Conservation (phyloP, 1,140 invertebrate species). For the Platyscapa corneri region DNA sequence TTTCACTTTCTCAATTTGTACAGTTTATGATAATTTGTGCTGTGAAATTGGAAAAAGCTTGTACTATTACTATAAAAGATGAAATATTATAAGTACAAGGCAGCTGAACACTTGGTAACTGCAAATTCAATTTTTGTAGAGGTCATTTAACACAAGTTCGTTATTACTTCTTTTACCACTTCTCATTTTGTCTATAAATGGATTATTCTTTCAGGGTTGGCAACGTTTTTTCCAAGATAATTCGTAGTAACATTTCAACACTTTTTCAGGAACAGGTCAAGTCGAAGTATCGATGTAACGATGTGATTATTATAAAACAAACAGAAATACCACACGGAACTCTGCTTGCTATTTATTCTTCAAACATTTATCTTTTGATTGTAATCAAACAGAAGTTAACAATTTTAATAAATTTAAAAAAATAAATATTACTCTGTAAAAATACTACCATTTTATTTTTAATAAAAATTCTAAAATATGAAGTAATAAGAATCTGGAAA, state of each 20-base stretch:
- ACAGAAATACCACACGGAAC: slow-evolving; percentile 19
- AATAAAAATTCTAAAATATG: too few relatives aligned
- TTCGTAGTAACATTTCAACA: neutral
- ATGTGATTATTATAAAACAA: slow-evolving; percentile 17
- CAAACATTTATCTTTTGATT: neutral
- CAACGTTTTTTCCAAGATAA: slow-evolving; percentile 10
- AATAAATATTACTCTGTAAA: too few relatives aligned
- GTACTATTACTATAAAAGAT: neutral
- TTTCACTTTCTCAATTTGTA: too few relatives aligned
- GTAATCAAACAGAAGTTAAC: neutral
- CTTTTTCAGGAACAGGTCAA: neutral
- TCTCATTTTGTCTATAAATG: slow-evolving; percentile 44
- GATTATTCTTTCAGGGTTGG: slow-evolving; percentile 49
- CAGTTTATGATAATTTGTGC: neutral
- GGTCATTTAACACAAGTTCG: slow-evolving; percentile 54
- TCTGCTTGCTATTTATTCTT: neutral
- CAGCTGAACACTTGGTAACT: neutral
- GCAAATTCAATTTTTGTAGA: slow-evolving; percentile 53
- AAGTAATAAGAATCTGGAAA: too few relatives aligned
- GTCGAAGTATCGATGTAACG: neutral
- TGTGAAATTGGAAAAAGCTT: neutral
- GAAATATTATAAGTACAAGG: neutral
- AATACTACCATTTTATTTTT: too few relatives aligned
- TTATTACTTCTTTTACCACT: slow-evolving; percentile 52
- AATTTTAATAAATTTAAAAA: neutral